Conservation (phyloP, 2,888 invertebrate species). For the Ectemnius lituratus region DNA sequence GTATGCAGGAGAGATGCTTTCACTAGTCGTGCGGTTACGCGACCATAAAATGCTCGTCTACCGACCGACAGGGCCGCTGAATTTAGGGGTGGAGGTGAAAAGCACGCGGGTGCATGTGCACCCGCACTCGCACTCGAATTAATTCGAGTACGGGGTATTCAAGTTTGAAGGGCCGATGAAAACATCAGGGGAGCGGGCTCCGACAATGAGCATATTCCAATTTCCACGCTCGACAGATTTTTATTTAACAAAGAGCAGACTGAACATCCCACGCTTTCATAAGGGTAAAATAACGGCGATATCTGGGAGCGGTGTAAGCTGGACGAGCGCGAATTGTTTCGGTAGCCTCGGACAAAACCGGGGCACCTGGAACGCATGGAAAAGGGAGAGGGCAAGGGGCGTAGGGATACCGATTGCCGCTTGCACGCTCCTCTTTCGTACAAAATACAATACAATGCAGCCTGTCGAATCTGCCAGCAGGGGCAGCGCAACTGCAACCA, state of each 20-base stretch:
- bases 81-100: constrained; percentile 24
- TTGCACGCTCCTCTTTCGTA: constrained; percentile 3
- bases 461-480: constrained; percentile 11
- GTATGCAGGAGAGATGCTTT: constrained; percentile 14
- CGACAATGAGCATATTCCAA: constrained; percentile 53
- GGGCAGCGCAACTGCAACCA: background rate
- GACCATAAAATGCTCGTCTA: constrained; percentile 38
- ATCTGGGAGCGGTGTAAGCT: constrained; percentile 7
- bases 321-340: background rate
- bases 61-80: constrained; percentile 34
- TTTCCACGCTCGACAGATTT: constrained; percentile 44
- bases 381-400: background rate
- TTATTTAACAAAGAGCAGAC: constrained; percentile 43
- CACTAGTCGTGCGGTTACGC: constrained; percentile 31
- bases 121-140: constrained; percentile 52
- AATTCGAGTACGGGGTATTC: constrained; percentile 47
- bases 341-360: no score
- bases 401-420: background rate
- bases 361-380: background rate
- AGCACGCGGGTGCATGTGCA: constrained; percentile 25
- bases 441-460: constrained; percentile 15
- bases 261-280: constrained; percentile 7
- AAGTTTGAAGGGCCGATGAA: constrained; percentile 46
- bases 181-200: constrained; percentile 28
- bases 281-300: constrained; percentile 19